phyloP scores from a whole-genome alignment of 30 jellyfish, hydroid and myxozoan species.

The Chironex yamaguchii region DNA sequence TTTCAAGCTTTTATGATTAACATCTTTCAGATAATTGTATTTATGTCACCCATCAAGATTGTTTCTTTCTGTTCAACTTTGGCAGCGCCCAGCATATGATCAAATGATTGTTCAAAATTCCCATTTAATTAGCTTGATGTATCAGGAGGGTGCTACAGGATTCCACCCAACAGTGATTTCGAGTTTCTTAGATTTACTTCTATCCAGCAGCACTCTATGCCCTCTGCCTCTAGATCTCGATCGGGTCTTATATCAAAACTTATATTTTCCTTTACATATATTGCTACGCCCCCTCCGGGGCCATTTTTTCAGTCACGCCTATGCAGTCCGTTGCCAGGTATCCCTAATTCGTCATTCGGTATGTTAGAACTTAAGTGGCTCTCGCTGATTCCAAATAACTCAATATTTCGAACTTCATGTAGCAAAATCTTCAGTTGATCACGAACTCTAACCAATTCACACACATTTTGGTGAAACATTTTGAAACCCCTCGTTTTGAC shows the following conservation, averaged over 20 bases:
- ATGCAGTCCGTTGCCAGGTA: conserved; percentile 68
- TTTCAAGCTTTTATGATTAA: conserved; percentile 68
- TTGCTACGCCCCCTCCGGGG: conserved; percentile 79
- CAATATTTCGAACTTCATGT: conserved; percentile 55
- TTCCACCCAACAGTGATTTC: conserved; percentile 56
- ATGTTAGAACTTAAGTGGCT: conserved; percentile 57
- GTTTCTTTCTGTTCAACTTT: conserved; percentile 75
- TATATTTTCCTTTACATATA: conserved; percentile 57
- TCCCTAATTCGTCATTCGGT: conserved; percentile 38
- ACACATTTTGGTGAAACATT: conserved; percentile 46
- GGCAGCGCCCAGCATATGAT: conserved; percentile 66
- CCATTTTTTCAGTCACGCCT: conserved; percentile 61
- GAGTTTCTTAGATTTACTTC: conserved; percentile 53
- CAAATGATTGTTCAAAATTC: conserved; percentile 54
- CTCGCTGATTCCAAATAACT: conserved; percentile 65
- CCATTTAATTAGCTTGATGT: conserved; percentile 54
- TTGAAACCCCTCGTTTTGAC: conserved; percentile 59
- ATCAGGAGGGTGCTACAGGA: conserved; percentile 73
- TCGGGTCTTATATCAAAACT: conserved; percentile 51
- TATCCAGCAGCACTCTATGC: conserved; percentile 66
- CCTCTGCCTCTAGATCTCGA: conserved; percentile 70
- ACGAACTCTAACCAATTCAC: conserved; percentile 64
- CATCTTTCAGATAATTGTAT: conserved; percentile 64
- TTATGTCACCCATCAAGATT: conserved; percentile 74
- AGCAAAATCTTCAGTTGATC: conserved; percentile 70